A percentile compares a stretch with the other conserved stretches of the same genome.
Evolutionary conservation across 1,140 invertebrate genomes (phyloP).

Genomic region (Drosophila ficusphila): DNA sequence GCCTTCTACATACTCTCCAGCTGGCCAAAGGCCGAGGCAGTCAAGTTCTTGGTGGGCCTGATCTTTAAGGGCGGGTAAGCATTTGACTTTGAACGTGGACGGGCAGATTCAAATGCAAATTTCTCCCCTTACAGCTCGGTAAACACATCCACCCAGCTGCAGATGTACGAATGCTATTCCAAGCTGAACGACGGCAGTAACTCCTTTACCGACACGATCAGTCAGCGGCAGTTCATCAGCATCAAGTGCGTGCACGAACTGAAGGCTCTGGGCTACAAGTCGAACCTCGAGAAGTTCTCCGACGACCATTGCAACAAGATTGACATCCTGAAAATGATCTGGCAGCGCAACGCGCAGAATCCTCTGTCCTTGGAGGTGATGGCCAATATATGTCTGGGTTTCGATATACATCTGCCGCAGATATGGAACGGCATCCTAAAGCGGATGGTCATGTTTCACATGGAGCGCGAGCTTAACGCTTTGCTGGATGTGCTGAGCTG

Average conservation of each 20-base stretch:
- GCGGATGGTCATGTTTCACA: constrained; percentile 79
- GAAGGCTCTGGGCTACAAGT: constrained; percentile 79
- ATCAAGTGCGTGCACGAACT: constrained; percentile 81
- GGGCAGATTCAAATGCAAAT: not conserved
- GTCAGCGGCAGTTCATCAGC: constrained; percentile 74
- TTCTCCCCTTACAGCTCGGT: constrained; percentile 38
- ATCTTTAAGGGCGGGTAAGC: constrained; percentile 75
- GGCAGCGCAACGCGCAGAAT: constrained; percentile 79
- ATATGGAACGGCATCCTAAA: constrained; percentile 83
- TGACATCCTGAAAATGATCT: constrained; percentile 76
- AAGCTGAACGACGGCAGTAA: constrained; percentile 78
- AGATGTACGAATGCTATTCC: constrained; percentile 81
- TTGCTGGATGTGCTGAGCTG: constrained; percentile 77
- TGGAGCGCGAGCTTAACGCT: constrained; percentile 72
- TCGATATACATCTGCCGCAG: constrained; percentile 74
- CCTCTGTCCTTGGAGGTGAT: constrained; percentile 74
- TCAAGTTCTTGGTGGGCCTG: constrained; percentile 66
- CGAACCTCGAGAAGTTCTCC: constrained; percentile 74
- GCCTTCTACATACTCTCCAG: constrained; percentile 78
- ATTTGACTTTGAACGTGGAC: not conserved
- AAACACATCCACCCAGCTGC: constrained; percentile 78
- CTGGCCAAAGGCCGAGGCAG: constrained; percentile 67
- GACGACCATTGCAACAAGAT: constrained; percentile 74
- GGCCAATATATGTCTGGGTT: constrained; percentile 80
- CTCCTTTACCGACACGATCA: constrained; percentile 68